A percentile compares a stretch with the other conserved stretches of the same genome.
Evolutionary conservation across 2,113 vertebrate species (phyloP).

Genomic region (Centropus bengalensis): DNA sequence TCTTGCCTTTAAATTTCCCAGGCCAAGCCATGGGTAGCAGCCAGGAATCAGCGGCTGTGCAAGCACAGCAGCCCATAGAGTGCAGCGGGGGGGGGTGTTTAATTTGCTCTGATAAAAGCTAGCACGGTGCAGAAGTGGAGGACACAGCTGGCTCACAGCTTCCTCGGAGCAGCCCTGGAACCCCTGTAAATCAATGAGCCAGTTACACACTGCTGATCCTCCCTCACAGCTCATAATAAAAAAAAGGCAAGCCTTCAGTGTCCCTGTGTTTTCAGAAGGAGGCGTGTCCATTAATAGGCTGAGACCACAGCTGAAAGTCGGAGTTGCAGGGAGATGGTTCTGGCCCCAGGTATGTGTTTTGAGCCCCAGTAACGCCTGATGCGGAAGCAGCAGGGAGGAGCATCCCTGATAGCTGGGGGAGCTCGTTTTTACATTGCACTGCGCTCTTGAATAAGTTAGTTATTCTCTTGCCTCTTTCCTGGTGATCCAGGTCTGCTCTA

Average conservation of each 20-base stretch:
- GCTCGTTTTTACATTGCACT: rapidly evolving
- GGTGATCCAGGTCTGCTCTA: background rate
- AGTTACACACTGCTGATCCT: background rate
- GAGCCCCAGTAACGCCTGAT: background rate
- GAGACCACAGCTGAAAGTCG: background rate
- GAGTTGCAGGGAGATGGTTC: background rate
- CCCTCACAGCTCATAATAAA: background rate
- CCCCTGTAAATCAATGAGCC: background rate
- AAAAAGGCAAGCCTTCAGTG: background rate
- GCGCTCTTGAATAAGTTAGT: background rate
- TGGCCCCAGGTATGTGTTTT: background rate
- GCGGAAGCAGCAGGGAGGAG: background rate
- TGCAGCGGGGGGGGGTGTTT: background rate
- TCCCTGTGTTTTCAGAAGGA: background rate
- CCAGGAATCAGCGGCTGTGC: background rate
- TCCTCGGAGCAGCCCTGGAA: background rate
- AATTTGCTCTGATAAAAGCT: background rate
- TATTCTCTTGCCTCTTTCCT: too few relatives aligned
- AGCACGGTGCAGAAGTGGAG: background rate
- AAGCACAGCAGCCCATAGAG: background rate
- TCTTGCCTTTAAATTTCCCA: background rate
- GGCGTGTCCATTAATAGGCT: background rate
- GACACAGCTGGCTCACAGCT: background rate
- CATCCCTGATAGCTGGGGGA: background rate
- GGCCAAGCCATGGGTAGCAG: background rate